phyloP scores from a whole-genome alignment of 2,888 invertebrate genomes.

The Cybosia mesomella region DNA sequence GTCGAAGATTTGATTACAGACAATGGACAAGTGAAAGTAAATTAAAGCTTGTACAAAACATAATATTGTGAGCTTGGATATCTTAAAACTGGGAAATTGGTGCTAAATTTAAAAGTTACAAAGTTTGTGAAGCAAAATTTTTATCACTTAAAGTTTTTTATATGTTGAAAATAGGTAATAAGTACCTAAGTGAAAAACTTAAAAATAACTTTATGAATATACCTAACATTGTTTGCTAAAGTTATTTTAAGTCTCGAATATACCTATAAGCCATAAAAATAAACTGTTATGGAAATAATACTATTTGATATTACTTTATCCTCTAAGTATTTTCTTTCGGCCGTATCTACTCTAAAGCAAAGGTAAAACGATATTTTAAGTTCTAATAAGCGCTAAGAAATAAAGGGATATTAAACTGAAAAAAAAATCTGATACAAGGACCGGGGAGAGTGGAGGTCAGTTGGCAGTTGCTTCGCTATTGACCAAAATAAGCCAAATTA shows the following conservation, averaged over 20 bases:
- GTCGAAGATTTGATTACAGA: too few species aligned
- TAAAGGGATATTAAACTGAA: too few species aligned
- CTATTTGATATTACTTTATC: background rate
- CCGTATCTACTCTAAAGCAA: too few species aligned
- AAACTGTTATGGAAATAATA: background rate
- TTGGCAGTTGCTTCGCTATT: too few species aligned
- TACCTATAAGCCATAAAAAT: background rate
- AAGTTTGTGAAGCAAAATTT: background rate
- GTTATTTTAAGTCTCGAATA: background rate
- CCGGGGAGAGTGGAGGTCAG: too few species aligned
- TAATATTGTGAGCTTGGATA: background rate
- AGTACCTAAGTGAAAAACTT: conserved; percentile 1
- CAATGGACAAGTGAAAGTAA: too few species aligned
- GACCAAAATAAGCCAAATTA: too few species aligned
- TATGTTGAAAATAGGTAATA: background rate
- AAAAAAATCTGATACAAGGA: too few species aligned
- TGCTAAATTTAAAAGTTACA: background rate
- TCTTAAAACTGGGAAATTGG: background rate
- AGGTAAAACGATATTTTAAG: too few species aligned
- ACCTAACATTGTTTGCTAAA: conserved; percentile 1
- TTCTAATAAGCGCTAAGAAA: too few species aligned
- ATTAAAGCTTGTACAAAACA: too few species aligned
- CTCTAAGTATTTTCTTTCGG: too few species aligned
- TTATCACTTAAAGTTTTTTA: background rate
- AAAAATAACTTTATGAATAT: background rate